These are phyloP conservation scores for Therioaphis trifolii DNA, from an alignment of 2,888 invertebrate species.

Conservation along the genomic window DNA sequence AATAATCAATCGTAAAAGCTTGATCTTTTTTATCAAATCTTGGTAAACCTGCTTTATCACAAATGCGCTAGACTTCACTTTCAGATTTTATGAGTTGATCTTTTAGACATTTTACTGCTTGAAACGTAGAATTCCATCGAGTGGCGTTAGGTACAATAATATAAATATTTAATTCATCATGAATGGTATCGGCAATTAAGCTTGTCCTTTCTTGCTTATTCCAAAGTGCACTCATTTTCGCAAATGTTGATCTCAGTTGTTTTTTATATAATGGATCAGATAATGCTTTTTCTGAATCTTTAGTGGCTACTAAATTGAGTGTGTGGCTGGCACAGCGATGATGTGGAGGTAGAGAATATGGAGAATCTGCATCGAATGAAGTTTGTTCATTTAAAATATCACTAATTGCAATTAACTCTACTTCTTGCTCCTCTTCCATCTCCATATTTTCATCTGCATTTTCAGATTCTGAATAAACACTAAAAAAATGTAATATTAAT, in stretches of 20 bases:
- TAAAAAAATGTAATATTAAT: too few species aligned
- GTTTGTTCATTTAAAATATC: too few species aligned
- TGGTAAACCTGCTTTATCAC: neutral
- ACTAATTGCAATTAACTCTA: too few species aligned
- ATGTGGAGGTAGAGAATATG: neutral
- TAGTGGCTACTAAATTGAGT: neutral
- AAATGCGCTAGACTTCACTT: neutral
- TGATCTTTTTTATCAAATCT: neutral
- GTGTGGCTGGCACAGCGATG: slow-evolving; percentile 1
- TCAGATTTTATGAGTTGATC: neutral
- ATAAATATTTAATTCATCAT: neutral
- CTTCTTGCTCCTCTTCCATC: too few species aligned
- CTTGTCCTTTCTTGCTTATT: neutral
- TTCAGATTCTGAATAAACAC: too few species aligned
- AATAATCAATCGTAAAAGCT: slow-evolving; percentile 10
- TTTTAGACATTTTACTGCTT: neutral
- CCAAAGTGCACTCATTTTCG: neutral
- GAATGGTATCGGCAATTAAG: neutral
- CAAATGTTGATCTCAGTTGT: too few species aligned
- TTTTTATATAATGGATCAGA: neutral
- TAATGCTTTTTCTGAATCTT: neutral
- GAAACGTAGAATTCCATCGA: slow-evolving; percentile 3
- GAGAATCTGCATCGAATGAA: too few species aligned
- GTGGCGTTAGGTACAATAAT: neutral
- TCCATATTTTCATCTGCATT: too few species aligned